Evolutionary conservation across 2,888 invertebrate genomes (phyloP).

Genomic region (Sycophila texana): DNA sequence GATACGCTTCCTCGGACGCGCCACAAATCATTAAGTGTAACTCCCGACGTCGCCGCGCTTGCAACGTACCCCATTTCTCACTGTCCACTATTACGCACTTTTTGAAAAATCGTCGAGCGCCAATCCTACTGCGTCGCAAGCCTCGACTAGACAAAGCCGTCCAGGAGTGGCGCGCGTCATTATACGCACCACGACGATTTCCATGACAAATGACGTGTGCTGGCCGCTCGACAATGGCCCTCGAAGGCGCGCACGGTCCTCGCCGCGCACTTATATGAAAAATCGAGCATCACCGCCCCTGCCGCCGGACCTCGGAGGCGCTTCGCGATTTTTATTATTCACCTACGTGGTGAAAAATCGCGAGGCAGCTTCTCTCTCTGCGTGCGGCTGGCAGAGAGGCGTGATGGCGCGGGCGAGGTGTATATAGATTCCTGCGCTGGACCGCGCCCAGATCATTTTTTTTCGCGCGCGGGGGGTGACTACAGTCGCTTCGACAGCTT

Average conservation of each 20-base stretch:
- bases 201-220: conserved; percentile 47
- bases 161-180: background rate
- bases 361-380: background rate
- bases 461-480: background rate
- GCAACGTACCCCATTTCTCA: conserved; percentile 32
- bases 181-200: conserved; percentile 32
- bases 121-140: conserved; percentile 7
- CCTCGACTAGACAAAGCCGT: background rate
- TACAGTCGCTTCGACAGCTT: background rate
- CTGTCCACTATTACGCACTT: conserved; percentile 20
- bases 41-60: background rate
- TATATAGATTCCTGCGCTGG: background rate
- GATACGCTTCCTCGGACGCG: background rate
- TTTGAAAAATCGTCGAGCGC: conserved; percentile 45
- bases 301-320: background rate
- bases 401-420: conserved; percentile 2
- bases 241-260: conserved; percentile 20
- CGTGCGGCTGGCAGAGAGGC: background rate
- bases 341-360: background rate
- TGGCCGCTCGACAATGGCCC: conserved; percentile 6
- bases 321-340: conserved; percentile 1
- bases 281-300: conserved; percentile 29
- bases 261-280: conserved; percentile 26
- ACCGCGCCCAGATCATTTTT: conserved; percentile 35
- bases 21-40: conserved; percentile 22